Evolutionary conservation across 2,797 vertebrate species (phyloP).

Genomic region (Emydoidea blandingii): DNA sequence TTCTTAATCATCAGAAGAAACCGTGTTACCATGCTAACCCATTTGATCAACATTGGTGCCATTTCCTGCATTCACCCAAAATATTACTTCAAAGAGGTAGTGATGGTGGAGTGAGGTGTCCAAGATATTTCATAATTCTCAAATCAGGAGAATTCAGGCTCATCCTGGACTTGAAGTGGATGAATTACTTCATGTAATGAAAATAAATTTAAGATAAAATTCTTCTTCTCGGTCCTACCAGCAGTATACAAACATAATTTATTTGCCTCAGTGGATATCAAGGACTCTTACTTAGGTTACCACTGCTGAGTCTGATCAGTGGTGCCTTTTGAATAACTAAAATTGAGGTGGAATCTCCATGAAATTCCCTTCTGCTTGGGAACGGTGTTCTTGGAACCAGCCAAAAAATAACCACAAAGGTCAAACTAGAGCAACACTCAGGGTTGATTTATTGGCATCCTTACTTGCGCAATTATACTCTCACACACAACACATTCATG

Average conservation of each 20-base stretch:
- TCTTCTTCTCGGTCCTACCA: not conserved
- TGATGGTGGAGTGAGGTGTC: not conserved
- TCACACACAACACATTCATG: no score
- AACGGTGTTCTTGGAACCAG: no score
- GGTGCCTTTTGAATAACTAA: no score
- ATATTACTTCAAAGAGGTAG: not conserved
- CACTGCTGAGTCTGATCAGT: not conserved
- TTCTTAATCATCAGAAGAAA: no score
- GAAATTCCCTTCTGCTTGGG: not conserved
- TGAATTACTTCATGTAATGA: not conserved
- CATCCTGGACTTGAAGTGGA: not conserved
- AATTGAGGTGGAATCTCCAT: not conserved
- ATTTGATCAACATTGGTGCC: no score
- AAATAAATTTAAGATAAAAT: not conserved
- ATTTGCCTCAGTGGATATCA: not conserved
- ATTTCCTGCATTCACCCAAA: not conserved
- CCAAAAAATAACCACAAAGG: no score
- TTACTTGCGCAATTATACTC: no score
- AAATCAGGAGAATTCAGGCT: not conserved
- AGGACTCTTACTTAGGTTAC: not conserved
- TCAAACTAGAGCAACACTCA: no score
- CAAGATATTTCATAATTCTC: not conserved
- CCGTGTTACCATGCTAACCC: no score
- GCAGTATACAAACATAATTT: not conserved
- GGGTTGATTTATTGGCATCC: no score